Conservation (phyloP, 2,888 invertebrate genomes). For the Dicycla oo region DNA sequence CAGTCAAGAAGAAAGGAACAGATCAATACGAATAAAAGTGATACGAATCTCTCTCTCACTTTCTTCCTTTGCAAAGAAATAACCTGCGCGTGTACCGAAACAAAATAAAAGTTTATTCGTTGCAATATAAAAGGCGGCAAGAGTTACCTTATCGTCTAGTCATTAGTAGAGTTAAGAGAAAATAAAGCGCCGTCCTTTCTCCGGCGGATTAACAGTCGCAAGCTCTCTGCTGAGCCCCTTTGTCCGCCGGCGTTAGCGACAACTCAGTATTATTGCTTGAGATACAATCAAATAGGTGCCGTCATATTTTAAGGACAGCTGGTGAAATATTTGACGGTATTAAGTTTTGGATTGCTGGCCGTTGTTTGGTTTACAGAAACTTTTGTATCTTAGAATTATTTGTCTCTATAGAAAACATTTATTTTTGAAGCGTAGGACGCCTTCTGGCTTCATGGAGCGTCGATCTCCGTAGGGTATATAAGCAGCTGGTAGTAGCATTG, state of each 20-base stretch:
- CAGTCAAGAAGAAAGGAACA: neutral
- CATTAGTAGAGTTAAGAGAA: conserved; percentile 64
- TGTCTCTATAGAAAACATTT: neutral
- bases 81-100: neutral
- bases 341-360: neutral
- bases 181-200: conserved; percentile 52
- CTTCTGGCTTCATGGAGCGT: too few species aligned
- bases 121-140: conserved; percentile 29
- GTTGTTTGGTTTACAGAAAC: neutral
- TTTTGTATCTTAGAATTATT: conserved; percentile 8
- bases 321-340: conserved; percentile 9
- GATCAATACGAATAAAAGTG: neutral
- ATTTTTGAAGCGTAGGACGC: neutral
- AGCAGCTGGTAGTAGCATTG: too few species aligned
- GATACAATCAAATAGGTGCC: conserved; percentile 38
- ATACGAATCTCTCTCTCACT: neutral
- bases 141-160: conserved; percentile 59
- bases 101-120: conserved; percentile 21
- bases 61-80: neutral
- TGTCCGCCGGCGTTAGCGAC: conserved; percentile 37
- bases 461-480: too few species aligned
- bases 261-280: conserved; percentile 31
- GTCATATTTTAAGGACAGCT: conserved; percentile 21
- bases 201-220: conserved; percentile 38
- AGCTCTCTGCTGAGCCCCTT: conserved; percentile 43